Conservation (phyloP, 2,888 invertebrate species). For the Stomorhina lunata region DNA sequence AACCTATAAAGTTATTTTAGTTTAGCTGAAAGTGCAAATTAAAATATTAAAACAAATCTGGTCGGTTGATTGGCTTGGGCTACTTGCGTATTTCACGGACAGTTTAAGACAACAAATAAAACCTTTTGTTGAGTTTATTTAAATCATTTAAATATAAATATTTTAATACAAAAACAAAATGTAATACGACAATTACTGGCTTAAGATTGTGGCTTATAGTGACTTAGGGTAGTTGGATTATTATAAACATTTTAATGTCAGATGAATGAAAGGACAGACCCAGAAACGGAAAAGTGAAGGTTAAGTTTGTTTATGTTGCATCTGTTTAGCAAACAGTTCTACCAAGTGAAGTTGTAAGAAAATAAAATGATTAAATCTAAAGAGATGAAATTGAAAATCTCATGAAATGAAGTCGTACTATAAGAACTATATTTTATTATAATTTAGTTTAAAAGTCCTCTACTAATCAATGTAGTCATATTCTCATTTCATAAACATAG, state of each 20-base stretch:
- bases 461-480: no score
- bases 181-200: slow-evolving; percentile 33
- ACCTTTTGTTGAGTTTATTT: slow-evolving; percentile 3
- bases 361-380: background rate
- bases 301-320: slow-evolving; percentile 59
- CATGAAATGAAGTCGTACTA: slow-evolving; percentile 18
- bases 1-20: background rate
- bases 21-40: slow-evolving; percentile 58
- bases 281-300: slow-evolving; percentile 46
- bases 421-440: no score
- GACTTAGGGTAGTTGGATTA: slow-evolving; percentile 42
- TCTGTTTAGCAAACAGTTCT: slow-evolving; percentile 43
- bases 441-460: no score
- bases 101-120: slow-evolving; percentile 44
- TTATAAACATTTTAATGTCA: slow-evolving; percentile 39
- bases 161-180: background rate
- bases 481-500: no score
- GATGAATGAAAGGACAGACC: slow-evolving; percentile 6
- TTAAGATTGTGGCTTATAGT: no score
- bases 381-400: no score
- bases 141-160: background rate
- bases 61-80: no score
- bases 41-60: slow-evolving; percentile 37
- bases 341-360: background rate
- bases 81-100: slow-evolving; percentile 43